Evolutionary conservation across 23 tunicate species (phyloP).

Genomic region (Corella eumyota): DNA sequence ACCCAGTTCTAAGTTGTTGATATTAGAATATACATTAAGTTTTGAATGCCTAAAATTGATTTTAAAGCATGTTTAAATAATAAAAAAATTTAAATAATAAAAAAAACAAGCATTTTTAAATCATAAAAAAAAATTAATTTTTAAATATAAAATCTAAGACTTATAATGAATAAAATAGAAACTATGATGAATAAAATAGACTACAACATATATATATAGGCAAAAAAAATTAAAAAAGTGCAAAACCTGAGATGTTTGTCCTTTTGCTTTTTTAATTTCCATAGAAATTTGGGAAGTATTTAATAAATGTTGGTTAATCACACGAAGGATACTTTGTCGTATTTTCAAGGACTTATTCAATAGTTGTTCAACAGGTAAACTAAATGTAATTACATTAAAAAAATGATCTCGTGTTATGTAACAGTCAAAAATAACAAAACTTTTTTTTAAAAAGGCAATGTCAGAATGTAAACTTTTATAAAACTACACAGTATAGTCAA

Average conservation of each 20-base stretch:
- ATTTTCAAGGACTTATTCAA: constrained; percentile 26
- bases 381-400: background rate
- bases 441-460: background rate
- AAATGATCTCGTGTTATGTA: background rate
- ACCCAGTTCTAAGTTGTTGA: no score
- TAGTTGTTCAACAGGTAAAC: constrained; percentile 9
- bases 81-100: no score
- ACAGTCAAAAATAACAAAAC: constrained; percentile 2
- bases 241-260: constrained; percentile 47
- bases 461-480: background rate
- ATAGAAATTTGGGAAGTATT: constrained; percentile 16
- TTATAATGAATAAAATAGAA: no score
- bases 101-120: no score
- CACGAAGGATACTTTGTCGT: constrained; percentile 19
- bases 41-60: no score
- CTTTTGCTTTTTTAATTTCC: constrained; percentile 49
- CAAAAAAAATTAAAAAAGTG: background rate
- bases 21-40: no score
- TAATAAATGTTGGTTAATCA: constrained; percentile 38
- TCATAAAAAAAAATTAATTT: background rate
- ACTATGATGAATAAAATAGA: no score
- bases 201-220: no score
- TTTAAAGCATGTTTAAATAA: no score
- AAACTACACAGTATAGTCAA: background rate
- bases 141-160: background rate